Conservation (phyloP, 2,797 vertebrate species). For the Natrix natrix region DNA sequence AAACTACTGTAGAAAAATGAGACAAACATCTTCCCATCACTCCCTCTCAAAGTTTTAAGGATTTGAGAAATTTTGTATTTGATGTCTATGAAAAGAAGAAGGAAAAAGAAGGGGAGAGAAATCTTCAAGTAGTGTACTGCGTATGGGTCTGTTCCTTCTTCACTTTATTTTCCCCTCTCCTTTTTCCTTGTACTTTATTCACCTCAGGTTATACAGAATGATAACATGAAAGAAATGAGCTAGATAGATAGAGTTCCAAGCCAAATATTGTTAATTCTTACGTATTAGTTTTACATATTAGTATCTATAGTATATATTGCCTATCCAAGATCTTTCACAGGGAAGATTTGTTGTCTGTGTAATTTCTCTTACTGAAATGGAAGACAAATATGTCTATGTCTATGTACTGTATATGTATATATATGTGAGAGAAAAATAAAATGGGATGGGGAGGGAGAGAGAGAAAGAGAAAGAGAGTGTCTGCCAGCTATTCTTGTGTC, state of each 20-base stretch:
- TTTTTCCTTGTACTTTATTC: not conserved
- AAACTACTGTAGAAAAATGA: not conserved
- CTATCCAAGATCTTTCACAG: not conserved
- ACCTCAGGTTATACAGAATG: not conserved
- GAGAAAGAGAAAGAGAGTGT: not conserved
- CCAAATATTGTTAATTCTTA: not conserved
- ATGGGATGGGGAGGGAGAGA: not conserved
- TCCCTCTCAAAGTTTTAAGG: not conserved
- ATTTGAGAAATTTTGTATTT: not conserved
- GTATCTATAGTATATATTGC: not conserved
- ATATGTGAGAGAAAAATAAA: not conserved
- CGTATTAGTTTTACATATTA: not conserved
- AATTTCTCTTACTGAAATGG: constrained; percentile 29
- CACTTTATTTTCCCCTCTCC: not conserved
- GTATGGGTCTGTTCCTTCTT: not conserved
- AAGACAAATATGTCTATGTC: not conserved
- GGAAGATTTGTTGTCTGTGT: not conserved
- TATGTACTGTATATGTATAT: too few species aligned
- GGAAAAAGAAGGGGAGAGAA: not conserved
- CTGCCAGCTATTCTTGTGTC: constrained; percentile 30
- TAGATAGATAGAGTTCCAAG: not conserved
- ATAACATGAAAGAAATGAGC: not conserved
- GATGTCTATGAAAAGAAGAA: not conserved
- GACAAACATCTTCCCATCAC: not conserved
- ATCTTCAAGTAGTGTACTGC: not conserved